Conservation (phyloP, 2,888 invertebrate species). For the Alcis repandata region DNA sequence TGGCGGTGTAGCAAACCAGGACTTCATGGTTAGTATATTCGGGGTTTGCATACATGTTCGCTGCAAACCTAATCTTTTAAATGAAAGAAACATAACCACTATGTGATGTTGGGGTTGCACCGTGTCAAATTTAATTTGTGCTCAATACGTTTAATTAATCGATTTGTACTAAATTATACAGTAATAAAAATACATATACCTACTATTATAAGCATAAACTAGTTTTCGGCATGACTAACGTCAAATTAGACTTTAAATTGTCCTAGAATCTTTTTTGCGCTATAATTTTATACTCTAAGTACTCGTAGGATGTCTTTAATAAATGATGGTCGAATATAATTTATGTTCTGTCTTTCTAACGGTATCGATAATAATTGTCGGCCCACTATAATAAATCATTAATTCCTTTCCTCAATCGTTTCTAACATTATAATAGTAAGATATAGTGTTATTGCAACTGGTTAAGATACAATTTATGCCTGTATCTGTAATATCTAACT, state of each 20-base stretch:
- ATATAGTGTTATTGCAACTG: not conserved
- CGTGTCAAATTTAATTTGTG: not conserved
- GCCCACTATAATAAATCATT: conserved; percentile 30
- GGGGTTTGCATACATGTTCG: not conserved
- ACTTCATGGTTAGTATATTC: not conserved
- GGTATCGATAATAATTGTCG: conserved; percentile 28
- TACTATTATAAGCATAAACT: conserved; percentile 6
- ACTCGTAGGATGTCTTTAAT: conserved; percentile 26
- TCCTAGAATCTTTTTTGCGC: conserved; percentile 17
- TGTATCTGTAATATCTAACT: not conserved
- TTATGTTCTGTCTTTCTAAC: conserved; percentile 24
- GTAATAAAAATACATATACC: too few relatives aligned
- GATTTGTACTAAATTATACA: too few relatives aligned
- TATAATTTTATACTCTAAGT: conserved; percentile 4
- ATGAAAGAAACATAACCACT: too few relatives aligned
- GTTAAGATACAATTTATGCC: not conserved
- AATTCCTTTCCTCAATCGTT: conserved; percentile 22
- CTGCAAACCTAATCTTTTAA: too few relatives aligned
- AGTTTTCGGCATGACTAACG: not conserved
- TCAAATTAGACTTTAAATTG: conserved; percentile 2
- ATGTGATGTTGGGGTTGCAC: too few relatives aligned
- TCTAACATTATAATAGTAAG: conserved; percentile 9
- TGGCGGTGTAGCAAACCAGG: not conserved
- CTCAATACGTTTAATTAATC: not conserved
- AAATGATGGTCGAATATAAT: conserved; percentile 20